Base-by-base conservation (phyloP, 37 sponge, comb jelly and placozoan species). In the Crambe crambe region DNA sequence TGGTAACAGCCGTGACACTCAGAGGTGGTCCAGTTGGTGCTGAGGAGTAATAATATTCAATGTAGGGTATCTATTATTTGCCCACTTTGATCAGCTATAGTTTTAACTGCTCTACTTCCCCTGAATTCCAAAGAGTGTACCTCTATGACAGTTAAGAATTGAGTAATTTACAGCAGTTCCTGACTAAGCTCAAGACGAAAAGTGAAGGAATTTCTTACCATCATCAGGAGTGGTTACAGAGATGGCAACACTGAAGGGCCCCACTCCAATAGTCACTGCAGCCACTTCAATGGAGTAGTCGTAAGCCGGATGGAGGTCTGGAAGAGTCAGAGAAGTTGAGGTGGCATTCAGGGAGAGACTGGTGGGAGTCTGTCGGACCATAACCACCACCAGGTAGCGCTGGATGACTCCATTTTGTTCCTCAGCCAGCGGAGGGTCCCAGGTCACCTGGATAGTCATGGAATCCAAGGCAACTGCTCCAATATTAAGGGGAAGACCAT, bases 361-460 rank as follows among this genome's bases (percentile, higher is more conserved):
- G 10, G 65, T 81, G 39, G 21, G n/a, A 17, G 63, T 71, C 35
- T 42, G 42, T 1, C 1, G 34, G 12, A 39, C 73, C 31, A 29
- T 58, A 6, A 85, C 73, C 6, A 9, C 42, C 15, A 76, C 32
- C 25, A 37, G 10, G 51, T 85, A 85, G 62, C 18, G 10, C 25
- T 36, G 26, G 58, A 85, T 85, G 72, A 85, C 42, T 32, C 86
- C 86, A 72, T 85, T 85, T 31, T 77, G 86, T 21, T 57, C 38
- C 2, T 39, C 54, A 1, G 21, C 27, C 6, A 38, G 56, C 23
- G 86, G 86, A 67, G 84, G 39, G 0, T 51, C 9, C 84, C 84
- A 83, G 0, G 37, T 47, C 21, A 83, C 69, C 65, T 68, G 40
- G 15, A 68, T 37, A 40, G 9, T 68, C 37, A 10, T 68, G 3